Evolutionary conservation across 2,113 vertebrate species (phyloP).

Genomic region (Herpetotheres cachinnans): DNA sequence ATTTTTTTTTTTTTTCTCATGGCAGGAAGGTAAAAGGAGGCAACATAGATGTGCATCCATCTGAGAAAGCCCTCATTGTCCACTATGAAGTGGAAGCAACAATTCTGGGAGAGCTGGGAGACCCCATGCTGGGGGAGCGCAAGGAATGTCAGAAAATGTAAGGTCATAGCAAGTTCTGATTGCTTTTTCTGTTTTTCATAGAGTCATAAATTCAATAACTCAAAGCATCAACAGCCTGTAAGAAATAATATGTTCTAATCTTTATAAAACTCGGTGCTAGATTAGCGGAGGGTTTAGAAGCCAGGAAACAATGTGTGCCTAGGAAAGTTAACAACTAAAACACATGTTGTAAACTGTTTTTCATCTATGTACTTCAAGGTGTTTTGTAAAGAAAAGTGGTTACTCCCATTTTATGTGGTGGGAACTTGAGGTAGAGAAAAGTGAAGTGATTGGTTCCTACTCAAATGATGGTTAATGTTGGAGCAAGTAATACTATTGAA

Average conservation of each 20-base stretch:
- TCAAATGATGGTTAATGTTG: neutral
- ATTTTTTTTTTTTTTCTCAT: neutral
- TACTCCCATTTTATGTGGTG: neutral
- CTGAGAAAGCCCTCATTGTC: constrained; percentile 91
- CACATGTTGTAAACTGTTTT: neutral
- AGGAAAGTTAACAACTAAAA: neutral
- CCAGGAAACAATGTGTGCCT: neutral
- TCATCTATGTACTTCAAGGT: neutral
- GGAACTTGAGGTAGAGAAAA: neutral
- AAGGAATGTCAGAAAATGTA: constrained; percentile 97
- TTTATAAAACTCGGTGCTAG: neutral
- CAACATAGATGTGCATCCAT: constrained; percentile 91
- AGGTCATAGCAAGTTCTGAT: constrained; percentile 35
- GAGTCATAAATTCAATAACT: neutral
- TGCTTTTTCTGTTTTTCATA: neutral
- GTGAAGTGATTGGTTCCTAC: neutral
- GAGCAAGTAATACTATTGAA: neutral
- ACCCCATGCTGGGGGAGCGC: constrained; percentile 85
- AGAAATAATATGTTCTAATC: neutral
- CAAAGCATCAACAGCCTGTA: neutral
- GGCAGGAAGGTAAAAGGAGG: constrained; percentile 89
- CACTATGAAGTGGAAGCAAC: constrained; percentile 96
- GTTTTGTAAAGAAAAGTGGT: neutral
- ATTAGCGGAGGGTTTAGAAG: neutral
- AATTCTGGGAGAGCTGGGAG: constrained; percentile 87